A percentile compares a stretch with the other conserved stretches of the same genome.
phyloP scores from a whole-genome alignment of 2,797 vertebrate species.

The Dryobates pubescens region DNA sequence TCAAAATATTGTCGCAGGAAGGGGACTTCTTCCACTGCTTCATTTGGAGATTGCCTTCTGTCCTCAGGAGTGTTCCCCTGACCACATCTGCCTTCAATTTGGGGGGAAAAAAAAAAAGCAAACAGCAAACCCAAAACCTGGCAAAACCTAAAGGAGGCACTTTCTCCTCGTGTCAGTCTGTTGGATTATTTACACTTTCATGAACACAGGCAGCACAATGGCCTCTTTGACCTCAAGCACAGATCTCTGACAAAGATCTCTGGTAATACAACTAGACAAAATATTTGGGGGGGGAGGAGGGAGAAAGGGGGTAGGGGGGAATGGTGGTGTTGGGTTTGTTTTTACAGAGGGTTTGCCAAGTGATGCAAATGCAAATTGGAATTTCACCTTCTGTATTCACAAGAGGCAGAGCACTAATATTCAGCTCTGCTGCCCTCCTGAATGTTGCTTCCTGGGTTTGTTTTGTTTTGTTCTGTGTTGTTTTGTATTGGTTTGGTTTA shows the following conservation, averaged over 20 bases:
- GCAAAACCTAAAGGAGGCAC: conserved; percentile 40
- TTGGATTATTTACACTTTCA: conserved; percentile 62
- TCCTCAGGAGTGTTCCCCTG: neutral
- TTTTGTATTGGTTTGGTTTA: too few species aligned
- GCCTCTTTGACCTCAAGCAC: conserved; percentile 61
- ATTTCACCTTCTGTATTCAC: conserved; percentile 62
- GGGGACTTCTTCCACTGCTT: neutral
- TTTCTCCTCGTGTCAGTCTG: conserved; percentile 57
- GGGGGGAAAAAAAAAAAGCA: neutral
- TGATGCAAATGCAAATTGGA: conserved; percentile 71
- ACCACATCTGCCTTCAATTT: conserved; percentile 79
- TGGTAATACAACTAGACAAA: conserved; percentile 70
- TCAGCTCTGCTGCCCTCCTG: conserved; percentile 35
- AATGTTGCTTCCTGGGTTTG: neutral
- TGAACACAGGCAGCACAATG: conserved; percentile 46
- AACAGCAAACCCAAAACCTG: neutral
- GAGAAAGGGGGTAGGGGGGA: neutral
- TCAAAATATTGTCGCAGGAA: neutral
- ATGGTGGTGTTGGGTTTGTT: conserved; percentile 64
- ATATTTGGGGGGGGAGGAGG: conserved; percentile 31
- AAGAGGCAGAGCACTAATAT: conserved; percentile 37
- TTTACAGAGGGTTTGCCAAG: conserved; percentile 59
- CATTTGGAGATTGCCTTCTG: neutral
- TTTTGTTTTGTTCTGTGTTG: too few species aligned
- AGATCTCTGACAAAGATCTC: conserved; percentile 61